Conservation (phyloP, 92 coral and sea anemone genomes). For the Zoanthus sociatus region DNA sequence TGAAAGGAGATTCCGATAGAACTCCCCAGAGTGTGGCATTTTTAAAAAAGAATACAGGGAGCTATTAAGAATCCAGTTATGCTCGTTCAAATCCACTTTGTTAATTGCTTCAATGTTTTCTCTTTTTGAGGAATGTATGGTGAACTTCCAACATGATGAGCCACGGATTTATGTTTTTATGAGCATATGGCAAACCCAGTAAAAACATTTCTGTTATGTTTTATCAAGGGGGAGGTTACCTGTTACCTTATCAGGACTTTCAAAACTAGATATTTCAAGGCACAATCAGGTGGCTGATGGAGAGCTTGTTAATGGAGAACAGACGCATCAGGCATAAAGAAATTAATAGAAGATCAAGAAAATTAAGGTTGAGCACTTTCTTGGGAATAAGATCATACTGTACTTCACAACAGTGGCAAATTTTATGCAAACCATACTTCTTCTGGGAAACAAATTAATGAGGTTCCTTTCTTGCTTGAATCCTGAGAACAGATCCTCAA, state of each 20-base stretch:
- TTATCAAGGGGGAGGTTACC: conserved; percentile 7
- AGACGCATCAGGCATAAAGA: background rate
- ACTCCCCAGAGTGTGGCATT: no score
- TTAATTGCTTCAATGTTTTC: background rate
- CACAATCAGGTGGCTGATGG: no score
- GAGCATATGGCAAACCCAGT: background rate
- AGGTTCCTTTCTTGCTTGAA: no score
- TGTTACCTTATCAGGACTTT: background rate
- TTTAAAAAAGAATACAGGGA: background rate
- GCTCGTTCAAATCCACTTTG: background rate
- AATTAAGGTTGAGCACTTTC: conserved; percentile 4
- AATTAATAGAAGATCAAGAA: background rate
- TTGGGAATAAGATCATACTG: background rate
- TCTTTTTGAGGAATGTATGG: background rate
- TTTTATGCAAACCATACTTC: background rate
- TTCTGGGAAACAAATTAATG: no score
- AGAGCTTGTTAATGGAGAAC: no score
- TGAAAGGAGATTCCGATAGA: no score
- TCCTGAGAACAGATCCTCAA: no score
- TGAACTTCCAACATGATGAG: background rate
- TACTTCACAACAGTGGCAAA: conserved; percentile 2
- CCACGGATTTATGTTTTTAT: background rate
- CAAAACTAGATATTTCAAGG: background rate
- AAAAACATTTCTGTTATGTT: background rate
- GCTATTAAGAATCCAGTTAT: background rate